These are phyloP conservation scores for Encarsia formosa DNA, from an alignment of 2,888 invertebrate species.

Conservation along the genomic window DNA sequence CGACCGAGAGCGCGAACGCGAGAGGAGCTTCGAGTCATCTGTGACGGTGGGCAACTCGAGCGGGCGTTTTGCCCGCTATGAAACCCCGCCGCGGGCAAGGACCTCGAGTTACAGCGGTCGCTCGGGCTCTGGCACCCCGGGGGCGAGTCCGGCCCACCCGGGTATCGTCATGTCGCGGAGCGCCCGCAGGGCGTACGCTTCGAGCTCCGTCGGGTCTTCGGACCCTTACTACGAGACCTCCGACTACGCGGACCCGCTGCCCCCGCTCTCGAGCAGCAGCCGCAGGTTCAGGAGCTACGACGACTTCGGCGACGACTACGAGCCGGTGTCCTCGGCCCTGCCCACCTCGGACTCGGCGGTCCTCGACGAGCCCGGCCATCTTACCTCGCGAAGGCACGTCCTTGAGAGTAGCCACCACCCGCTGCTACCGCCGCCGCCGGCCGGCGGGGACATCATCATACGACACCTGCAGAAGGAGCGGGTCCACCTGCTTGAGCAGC, in stretches of 20 bases:
- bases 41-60: constrained; percentile 48
- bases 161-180: constrained; percentile 29
- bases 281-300: constrained; percentile 62
- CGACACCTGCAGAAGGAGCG: constrained; percentile 68
- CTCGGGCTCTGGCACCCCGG: constrained; percentile 50
- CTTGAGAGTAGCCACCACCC: not conserved
- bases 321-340: constrained; percentile 19
- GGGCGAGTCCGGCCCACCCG: constrained; percentile 54
- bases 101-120: constrained; percentile 58
- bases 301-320: constrained; percentile 68
- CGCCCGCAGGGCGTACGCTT: constrained; percentile 44
- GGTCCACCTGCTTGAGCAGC: constrained; percentile 65
- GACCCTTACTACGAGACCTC: constrained; percentile 49
- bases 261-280: constrained; percentile 31
- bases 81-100: constrained; percentile 58
- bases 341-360: constrained; percentile 49
- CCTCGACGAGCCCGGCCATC: constrained; percentile 18
- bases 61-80: constrained; percentile 58
- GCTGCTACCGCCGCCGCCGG: constrained; percentile 30
- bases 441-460: constrained; percentile 54
- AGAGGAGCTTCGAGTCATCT: constrained; percentile 48
- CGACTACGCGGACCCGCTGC: constrained; percentile 44
- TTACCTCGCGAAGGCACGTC: constrained; percentile 2
- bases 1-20: constrained; percentile 27
- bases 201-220: no score